Conservation (phyloP, 2,797 vertebrate genomes). For the Sebastes diploproa region DNA sequence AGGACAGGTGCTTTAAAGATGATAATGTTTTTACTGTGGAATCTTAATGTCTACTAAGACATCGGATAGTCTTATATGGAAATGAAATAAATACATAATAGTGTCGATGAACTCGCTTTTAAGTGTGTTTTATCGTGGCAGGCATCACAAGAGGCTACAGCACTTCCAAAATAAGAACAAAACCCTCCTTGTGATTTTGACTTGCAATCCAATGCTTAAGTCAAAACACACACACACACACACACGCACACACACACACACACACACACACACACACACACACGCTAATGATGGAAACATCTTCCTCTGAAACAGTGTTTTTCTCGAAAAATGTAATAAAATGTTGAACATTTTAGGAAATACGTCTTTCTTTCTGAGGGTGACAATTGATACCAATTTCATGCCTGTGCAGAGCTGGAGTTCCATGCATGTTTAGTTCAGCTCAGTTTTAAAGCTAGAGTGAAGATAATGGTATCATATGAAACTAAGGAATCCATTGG, state of each 20-base stretch:
- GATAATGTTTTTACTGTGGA: constrained; percentile 51
- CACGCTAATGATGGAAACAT: neutral
- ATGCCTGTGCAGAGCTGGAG: neutral
- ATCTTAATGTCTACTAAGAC: constrained; percentile 35
- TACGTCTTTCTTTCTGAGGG: neutral
- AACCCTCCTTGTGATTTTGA: neutral
- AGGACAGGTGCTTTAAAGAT: constrained; percentile 66
- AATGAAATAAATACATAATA: neutral
- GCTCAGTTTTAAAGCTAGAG: neutral
- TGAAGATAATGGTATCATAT: no score
- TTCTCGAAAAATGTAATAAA: neutral
- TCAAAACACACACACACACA: neutral
- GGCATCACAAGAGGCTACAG: neutral
- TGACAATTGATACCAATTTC: neutral
- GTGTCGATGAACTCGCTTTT: neutral
- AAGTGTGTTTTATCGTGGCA: neutral
- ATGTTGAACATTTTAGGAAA: neutral
- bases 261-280: neutral
- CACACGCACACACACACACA: neutral
- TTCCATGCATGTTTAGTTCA: neutral
- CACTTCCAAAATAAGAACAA: neutral
- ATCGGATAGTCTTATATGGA: constrained; percentile 1
- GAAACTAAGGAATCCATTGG: no score
- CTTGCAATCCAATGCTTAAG: neutral
- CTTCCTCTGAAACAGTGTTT: neutral